phyloP scores from a whole-genome alignment of 1,140 invertebrate genomes.

The Microvelia longipes region DNA sequence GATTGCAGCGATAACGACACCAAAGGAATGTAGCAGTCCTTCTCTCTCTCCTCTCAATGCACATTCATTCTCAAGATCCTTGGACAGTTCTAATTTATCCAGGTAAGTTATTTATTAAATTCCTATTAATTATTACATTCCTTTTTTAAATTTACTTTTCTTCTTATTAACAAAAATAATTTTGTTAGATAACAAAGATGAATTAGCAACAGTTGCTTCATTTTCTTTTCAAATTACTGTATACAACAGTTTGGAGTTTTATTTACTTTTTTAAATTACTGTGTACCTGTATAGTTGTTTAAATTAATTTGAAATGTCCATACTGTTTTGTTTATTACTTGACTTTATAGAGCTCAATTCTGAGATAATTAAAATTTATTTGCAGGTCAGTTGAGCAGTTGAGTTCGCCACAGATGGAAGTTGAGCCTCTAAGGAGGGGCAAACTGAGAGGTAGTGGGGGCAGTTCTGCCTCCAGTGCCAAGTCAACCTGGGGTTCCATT shows the following conservation, averaged over 20 bases:
- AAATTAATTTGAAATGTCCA: no score
- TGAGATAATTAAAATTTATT: no score
- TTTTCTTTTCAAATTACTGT: no score
- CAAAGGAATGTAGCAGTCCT: constrained; percentile 69
- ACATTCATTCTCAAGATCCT: constrained; percentile 56
- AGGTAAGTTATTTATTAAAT: constrained; percentile 29
- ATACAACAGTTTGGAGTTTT: no score
- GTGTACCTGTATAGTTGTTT: no score
- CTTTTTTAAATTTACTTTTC: no score
- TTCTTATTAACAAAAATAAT: no score
- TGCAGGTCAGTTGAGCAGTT: constrained; percentile 64
- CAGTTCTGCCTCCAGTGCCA: constrained; percentile 22
- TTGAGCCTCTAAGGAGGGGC: constrained; percentile 22
- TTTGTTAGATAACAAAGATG: no score
- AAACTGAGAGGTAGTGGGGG: constrained; percentile 30
- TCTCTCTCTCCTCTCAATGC: constrained; percentile 60
- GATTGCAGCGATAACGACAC: constrained; percentile 47
- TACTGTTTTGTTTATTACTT: no score
- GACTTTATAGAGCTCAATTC: no score
- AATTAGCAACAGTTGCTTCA: no score
- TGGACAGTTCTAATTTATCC: constrained; percentile 51
- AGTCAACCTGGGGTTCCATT: constrained; percentile 61
- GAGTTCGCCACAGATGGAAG: constrained; percentile 36
- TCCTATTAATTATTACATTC: background rate
- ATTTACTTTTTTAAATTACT: no score